Conservation (phyloP, 2,888 invertebrate genomes). For the Lepidocyrtoides sp. region DNA sequence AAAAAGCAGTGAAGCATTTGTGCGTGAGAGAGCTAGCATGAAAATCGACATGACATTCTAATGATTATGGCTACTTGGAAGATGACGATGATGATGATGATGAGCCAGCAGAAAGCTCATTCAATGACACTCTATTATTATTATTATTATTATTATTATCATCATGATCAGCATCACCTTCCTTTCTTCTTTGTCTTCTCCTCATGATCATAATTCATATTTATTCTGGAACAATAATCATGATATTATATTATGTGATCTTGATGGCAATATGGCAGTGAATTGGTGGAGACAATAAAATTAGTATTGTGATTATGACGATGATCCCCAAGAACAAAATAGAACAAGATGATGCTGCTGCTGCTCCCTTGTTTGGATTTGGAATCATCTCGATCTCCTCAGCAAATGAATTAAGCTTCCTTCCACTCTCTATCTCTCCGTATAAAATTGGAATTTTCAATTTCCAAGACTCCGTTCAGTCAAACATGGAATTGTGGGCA, state of each 20-base stretch:
- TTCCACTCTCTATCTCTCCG: background rate
- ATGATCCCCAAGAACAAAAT: background rate
- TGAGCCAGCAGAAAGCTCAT: conserved; percentile 70
- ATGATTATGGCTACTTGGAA: conserved; percentile 57
- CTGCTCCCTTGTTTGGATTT: background rate
- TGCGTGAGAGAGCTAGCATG: background rate
- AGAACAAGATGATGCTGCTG: too few relatives aligned
- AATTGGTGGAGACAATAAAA: conserved; percentile 32
- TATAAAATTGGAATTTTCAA: conserved; percentile 2
- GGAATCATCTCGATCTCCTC: too few relatives aligned
- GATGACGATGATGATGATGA: conserved; percentile 32
- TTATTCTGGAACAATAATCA: conserved; percentile 9
- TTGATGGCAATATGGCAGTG: conserved; percentile 41
- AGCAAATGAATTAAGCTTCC: conserved; percentile 14
- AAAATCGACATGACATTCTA: conserved; percentile 27
- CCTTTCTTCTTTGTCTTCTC: conserved; percentile 14
- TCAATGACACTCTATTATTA: conserved; percentile 63
- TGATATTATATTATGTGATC: conserved; percentile 30
- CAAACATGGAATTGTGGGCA: background rate
- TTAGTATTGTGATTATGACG: conserved; percentile 46
- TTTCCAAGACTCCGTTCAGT: background rate
- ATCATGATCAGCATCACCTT: too few relatives aligned
- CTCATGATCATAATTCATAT: background rate
- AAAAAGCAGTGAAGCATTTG: conserved; percentile 15
- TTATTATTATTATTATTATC: too few relatives aligned